A percentile compares a stretch with the other conserved stretches of the same genome.
These are phyloP conservation scores for Pandemis heparana DNA, from an alignment of 2,888 invertebrate genomes.

Conservation along the genomic window DNA sequence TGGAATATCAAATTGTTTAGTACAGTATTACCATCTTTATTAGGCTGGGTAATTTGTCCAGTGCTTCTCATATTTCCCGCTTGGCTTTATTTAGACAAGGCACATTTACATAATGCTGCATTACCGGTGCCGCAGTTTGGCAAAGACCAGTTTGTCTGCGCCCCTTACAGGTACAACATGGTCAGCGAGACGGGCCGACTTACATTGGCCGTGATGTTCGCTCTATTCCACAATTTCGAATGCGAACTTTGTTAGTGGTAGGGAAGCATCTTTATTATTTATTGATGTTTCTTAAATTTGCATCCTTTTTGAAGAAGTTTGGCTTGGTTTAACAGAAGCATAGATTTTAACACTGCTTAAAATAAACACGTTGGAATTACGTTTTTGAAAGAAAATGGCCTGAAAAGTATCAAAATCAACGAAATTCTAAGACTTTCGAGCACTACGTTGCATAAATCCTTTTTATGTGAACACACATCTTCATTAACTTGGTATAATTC, in stretches of 20 bases:
- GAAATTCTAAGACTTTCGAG: not conserved
- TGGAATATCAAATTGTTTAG: slow-evolving; percentile 63
- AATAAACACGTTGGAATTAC: too few species aligned
- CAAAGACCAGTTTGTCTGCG: slow-evolving; percentile 48
- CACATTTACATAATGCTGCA: slow-evolving; percentile 75
- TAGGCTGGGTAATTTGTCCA: slow-evolving; percentile 73
- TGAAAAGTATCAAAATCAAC: not conserved
- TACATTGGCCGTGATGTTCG: not conserved
- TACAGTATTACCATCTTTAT: slow-evolving; percentile 74
- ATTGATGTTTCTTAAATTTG: slow-evolving; percentile 23
- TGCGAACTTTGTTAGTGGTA: slow-evolving; percentile 32
- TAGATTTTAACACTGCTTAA: too few species aligned
- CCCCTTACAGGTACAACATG: not conserved
- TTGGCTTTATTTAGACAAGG: slow-evolving; percentile 71
- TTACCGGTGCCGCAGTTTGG: slow-evolving; percentile 58
- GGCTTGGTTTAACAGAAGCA: too few species aligned
- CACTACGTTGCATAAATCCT: slow-evolving; percentile 39
- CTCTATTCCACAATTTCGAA: slow-evolving; percentile 30
- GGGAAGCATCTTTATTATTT: slow-evolving; percentile 31
- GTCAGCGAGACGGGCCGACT: not conserved
- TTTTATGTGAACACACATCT: slow-evolving; percentile 48
- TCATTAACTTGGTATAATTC: slow-evolving; percentile 44
- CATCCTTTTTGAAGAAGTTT: not conserved
- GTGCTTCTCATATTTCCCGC: slow-evolving; percentile 71
- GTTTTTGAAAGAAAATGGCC: too few species aligned